Base-by-base conservation (phyloP, 2,113 vertebrate species). In the Oplegnathus fasciatus region DNA sequence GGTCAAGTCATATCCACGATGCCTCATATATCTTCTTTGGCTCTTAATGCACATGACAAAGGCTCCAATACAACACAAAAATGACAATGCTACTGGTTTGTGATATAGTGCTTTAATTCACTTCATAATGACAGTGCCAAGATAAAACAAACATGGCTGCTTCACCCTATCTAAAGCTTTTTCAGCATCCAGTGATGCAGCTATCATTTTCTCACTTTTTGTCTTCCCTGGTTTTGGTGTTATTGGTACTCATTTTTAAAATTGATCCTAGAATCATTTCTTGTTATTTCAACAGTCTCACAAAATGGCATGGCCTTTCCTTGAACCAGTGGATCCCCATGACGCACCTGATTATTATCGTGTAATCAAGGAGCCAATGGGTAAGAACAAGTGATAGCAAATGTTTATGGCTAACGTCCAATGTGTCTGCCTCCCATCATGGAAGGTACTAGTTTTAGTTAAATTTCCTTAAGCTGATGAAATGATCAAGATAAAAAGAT, bases 231-330 rank as follows among this genome's bases (percentile, higher is more conserved):
- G 34, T 32, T n/a, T 37, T 54, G 13, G 3, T n/a, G 1, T 37
- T 37, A 8, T 9, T n/a, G 3, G 28, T 30, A 1, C 37, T 5
- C 48, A 24, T 37, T 20, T 52, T 13, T 0, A 26, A 34, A 50
- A 32, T 22, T 9, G 2, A 32, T 52, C n/a, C 3, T 9, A 6
- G 22, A 18, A 78, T 28, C 0, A 4, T 40, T 0, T 61, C 20
- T 48, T 84, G 0, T 83, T 11, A 0, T 79, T 7, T 82, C 22
- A 37, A 50, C 85, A 99, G 98, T 95, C 98, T 85, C 98, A 99
- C 93, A 99, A 99, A 92, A 99, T 99, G 98, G 98, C 98, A 0
- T 99, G 98, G 98, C 98, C 98, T 0, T 99, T 99, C 94, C 95
- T 99, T 37, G 98, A 99, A 88, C 98, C 98, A 0, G 98, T 99